phyloP scores from a whole-genome alignment of 2,888 invertebrate species.

The Agriopis leucophaearia region DNA sequence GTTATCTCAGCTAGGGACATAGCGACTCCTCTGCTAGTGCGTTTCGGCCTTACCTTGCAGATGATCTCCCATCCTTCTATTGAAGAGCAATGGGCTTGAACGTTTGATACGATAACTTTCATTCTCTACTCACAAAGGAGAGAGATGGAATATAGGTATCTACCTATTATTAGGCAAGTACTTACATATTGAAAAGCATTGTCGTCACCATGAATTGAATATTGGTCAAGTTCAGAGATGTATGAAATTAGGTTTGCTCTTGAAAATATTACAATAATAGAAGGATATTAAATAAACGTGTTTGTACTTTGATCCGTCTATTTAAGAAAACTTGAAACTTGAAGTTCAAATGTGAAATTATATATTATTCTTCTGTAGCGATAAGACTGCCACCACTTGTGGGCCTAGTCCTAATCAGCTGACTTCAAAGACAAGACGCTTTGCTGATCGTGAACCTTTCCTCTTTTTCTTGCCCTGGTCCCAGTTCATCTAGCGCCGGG shows the following conservation, averaged over 20 bases:
- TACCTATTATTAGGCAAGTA: slow-evolving; percentile 24
- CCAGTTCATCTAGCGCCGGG: too few species aligned
- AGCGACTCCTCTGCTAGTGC: background rate
- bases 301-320: background rate
- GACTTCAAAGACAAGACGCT: too few species aligned
- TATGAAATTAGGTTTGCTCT: slow-evolving; percentile 4
- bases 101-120: slow-evolving; percentile 54
- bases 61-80: slow-evolving; percentile 47
- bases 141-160: slow-evolving; percentile 4
- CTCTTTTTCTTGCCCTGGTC: too few species aligned
- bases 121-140: slow-evolving; percentile 46
- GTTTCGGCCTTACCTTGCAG: slow-evolving; percentile 23
- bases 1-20: too few species aligned
- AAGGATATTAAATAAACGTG: background rate
- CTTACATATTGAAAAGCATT: slow-evolving; percentile 11
- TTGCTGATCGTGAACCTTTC: too few species aligned
- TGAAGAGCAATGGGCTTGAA: slow-evolving; percentile 52
- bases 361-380: too few species aligned
- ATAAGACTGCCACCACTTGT: too few species aligned
- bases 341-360: too few species aligned
- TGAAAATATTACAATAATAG: background rate
- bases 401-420: too few species aligned
- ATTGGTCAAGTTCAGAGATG: slow-evolving; percentile 11
- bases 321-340: too few species aligned
- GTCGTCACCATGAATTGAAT: slow-evolving; percentile 14